phyloP scores from a whole-genome alignment of 2,797 vertebrate species.

The Propithecus deckenii region DNA sequence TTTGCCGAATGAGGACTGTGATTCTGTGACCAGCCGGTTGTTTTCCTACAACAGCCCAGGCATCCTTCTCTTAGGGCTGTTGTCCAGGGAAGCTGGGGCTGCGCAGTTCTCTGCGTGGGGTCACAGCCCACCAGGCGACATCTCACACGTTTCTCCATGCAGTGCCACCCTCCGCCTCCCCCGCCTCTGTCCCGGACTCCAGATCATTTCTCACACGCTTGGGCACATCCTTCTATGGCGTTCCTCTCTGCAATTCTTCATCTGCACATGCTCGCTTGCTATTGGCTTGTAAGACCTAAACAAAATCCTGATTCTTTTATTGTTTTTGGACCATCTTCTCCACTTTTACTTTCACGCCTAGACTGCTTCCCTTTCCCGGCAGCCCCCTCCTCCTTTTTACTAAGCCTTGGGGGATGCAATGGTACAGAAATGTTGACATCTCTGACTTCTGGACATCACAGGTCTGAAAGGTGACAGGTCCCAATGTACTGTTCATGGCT shows the following conservation, averaged over 20 bases:
- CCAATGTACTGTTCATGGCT: fast-evolving
- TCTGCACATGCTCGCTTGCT: neutral
- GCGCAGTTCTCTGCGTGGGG: fast-evolving
- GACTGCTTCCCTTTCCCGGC: neutral
- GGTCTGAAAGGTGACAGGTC: neutral
- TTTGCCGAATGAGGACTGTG: neutral
- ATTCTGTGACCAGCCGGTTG: fast-evolving
- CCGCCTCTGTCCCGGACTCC: neutral
- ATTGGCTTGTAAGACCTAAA: neutral
- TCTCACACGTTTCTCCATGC: neutral
- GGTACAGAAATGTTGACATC: fast-evolving
- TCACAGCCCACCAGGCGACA: too few species aligned
- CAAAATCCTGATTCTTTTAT: neutral
- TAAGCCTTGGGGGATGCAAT: neutral
- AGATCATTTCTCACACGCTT: fast-evolving
- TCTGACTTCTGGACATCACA: neutral
- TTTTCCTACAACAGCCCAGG: neutral
- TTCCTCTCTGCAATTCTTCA: neutral
- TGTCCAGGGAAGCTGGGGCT: neutral
- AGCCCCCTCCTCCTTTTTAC: neutral
- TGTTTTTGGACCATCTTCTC: neutral
- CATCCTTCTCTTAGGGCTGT: fast-evolving
- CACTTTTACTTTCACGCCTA: neutral
- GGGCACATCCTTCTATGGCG: fast-evolving
- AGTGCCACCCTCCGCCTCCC: fast-evolving